phyloP scores from a whole-genome alignment of 2,113 vertebrate genomes.

The Perca flavescens region DNA sequence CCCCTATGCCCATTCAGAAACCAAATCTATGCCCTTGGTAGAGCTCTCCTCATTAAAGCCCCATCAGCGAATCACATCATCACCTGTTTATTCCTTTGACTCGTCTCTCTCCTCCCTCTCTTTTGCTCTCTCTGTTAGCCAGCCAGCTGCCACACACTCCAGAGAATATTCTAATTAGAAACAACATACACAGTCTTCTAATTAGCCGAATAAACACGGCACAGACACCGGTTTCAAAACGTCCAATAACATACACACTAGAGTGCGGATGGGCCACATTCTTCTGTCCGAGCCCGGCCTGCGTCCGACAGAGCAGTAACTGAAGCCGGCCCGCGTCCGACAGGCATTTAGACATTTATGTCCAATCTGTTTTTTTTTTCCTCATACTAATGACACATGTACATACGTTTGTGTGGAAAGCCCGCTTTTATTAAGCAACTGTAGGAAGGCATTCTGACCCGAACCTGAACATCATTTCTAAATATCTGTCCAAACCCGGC shows the following conservation, averaged over 20 bases:
- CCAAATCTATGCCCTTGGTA: conserved; percentile 59
- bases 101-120: conserved; percentile 62
- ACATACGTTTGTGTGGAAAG: too few relatives aligned
- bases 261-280: too few relatives aligned
- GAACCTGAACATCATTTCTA: too few relatives aligned
- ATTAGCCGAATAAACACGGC: conserved; percentile 65
- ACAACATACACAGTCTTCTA: conserved; percentile 67
- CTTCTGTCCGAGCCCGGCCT: too few relatives aligned
- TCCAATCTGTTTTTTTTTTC: too few relatives aligned
- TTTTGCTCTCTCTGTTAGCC: conserved; percentile 63
- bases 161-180: conserved; percentile 79
- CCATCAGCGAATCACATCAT: conserved; percentile 78
- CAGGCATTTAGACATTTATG: too few relatives aligned
- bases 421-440: too few relatives aligned
- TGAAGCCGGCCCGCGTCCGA: too few relatives aligned
- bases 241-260: conserved; percentile 1
- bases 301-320: too few relatives aligned
- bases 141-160: conserved; percentile 77
- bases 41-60: conserved; percentile 75
- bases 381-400: too few relatives aligned
- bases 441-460: too few relatives aligned
- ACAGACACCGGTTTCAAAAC: not conserved
- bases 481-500: too few relatives aligned
- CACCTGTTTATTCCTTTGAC: conserved; percentile 75
- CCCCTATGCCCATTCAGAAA: conserved; percentile 2